Base-by-base conservation (phyloP, 2,797 vertebrate species). In the Gymnocypris eckloni region DNA sequence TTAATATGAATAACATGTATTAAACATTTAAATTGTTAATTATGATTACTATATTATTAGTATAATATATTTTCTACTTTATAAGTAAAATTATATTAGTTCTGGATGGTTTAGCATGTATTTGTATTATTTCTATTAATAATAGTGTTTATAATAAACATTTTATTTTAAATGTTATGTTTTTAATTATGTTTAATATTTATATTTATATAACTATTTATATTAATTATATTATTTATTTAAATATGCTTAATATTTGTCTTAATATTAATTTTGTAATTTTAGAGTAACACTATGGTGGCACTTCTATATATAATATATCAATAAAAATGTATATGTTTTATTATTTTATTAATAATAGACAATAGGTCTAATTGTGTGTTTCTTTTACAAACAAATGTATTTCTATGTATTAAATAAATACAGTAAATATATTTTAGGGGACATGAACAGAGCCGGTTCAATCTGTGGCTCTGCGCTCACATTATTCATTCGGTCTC, bases 401-500 rank as follows among this genome's bases (percentile, higher is more conserved):
- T 20, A 20, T 39, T 11, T 9, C 7, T 28, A 41, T 1, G n/a
- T 16, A 10, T 50, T 11, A 1, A 20, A n/a, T 39, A 8, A 39
- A 20, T 45, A 6, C 1, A 0, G 13, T 28, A 10, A 70, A n/a
- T 3, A n/a, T 2, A 13, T 66, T 33, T 2, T 6, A 25, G 20
- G 9, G 8, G 18, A 12, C 28, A 28, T 41, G 28, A 70, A 37
- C 12, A 20, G 6, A 50, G 43, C 20, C 37, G 18, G 2, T 50
- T 11, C 22, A 50, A 22, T 69, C 64, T 81, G 16, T 16, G 48
- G 50, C 20, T 72, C 33, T 81, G 61, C 12, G 66, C 70, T 50
- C 61, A 79, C 48, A 86, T 82, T 89, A 88, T 84, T 76, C 85
- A 56, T 52, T 45, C 43, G 77, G 81, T 75, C 39, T 50, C 75